Base-by-base conservation (phyloP, 2,888 invertebrate species). In the Keiferia lycopersicella region DNA sequence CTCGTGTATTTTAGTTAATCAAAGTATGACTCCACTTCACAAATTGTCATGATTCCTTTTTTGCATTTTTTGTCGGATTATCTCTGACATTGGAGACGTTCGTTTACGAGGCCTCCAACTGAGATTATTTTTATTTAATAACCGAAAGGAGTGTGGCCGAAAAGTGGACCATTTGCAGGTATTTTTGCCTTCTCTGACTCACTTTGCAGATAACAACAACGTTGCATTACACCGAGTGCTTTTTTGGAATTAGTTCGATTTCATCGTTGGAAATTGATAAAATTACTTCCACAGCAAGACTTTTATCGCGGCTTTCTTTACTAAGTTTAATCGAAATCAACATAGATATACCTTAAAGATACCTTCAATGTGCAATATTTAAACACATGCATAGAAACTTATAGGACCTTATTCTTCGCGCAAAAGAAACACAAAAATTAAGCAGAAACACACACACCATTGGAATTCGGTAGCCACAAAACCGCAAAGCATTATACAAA, bases 51-150 rank as follows among this genome's bases (percentile, higher is more conserved):
- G 26, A 26, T 26, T 26, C 26, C 26, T 26, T 26, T 26, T 26
- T 26, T 4, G 26, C 26, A 2, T 26, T 26, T 22, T 53, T 14
- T 1, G 1, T 53, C 50, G 20, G 20, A 20, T 50, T 2, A 22
- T 26, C 16, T 10, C 48, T 16, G 20, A 39, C 63, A 61, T 30
- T 63, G 67, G 63, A 57, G 14, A 65, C 63, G n/a, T 39, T 30
- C 38, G 11, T 30, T 50, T 62, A 38, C 16, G 56, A 62, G 34
- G 56, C 57, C 53, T 51, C 53, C 63, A 48, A 59, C 61, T 12
- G 22, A 18, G 58, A 26, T 59, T 61, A 65, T 53, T 53, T 53
- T 64, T 62, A 62, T 63, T 64, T 62, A 67, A 59, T 65, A 67
- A 65, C 57, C 64, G 53, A 56, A 66, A 16, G 53, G 48, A 20